Percentiles rank a stretch among this genome's conserved stretches.
These are phyloP conservation scores for Eupleurogrammus muticus DNA, from an alignment of 2,797 vertebrate genomes.

Conservation along the genomic window DNA sequence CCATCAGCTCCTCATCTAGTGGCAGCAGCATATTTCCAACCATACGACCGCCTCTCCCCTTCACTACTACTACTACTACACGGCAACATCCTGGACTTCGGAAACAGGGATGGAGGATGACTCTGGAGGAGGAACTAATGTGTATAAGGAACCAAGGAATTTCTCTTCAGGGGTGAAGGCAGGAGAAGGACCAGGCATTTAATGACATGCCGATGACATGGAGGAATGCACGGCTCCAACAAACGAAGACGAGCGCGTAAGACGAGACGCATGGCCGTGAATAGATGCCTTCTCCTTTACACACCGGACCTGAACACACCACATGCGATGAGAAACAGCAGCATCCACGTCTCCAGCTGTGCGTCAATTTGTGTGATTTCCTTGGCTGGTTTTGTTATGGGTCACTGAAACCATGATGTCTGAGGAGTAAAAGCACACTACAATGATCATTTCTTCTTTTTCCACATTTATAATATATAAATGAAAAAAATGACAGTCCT, in stretches of 20 bases:
- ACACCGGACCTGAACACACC: slow-evolving; percentile 39
- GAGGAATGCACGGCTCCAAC: slow-evolving; percentile 47
- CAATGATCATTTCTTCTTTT: not conserved
- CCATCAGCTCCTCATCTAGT: slow-evolving; percentile 51
- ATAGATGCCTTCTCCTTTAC: slow-evolving; percentile 41
- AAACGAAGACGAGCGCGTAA: slow-evolving; percentile 55
- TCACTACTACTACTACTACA: no score
- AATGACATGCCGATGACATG: slow-evolving; percentile 80
- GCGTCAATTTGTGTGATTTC: slow-evolving; percentile 54
- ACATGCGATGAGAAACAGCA: slow-evolving; percentile 47
- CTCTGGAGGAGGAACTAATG: slow-evolving; percentile 35
- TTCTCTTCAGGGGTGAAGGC: slow-evolving; percentile 38
- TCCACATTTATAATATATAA: not conserved
- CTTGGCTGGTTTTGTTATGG: slow-evolving; percentile 36
- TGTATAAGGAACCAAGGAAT: slow-evolving; percentile 61
- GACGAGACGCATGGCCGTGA: slow-evolving; percentile 54
- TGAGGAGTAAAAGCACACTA: slow-evolving; percentile 13
- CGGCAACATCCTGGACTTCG: slow-evolving; percentile 56
- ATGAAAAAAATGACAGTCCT: not conserved
- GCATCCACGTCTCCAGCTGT: slow-evolving; percentile 59
- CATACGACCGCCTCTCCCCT: slow-evolving; percentile 23
- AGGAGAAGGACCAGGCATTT: slow-evolving; percentile 53
- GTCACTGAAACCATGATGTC: no score
- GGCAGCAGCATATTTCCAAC: slow-evolving; percentile 12
- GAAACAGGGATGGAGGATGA: slow-evolving; percentile 61